Conservation (phyloP, 2,888 invertebrate species). For the Stenchaetothrips biformis region DNA sequence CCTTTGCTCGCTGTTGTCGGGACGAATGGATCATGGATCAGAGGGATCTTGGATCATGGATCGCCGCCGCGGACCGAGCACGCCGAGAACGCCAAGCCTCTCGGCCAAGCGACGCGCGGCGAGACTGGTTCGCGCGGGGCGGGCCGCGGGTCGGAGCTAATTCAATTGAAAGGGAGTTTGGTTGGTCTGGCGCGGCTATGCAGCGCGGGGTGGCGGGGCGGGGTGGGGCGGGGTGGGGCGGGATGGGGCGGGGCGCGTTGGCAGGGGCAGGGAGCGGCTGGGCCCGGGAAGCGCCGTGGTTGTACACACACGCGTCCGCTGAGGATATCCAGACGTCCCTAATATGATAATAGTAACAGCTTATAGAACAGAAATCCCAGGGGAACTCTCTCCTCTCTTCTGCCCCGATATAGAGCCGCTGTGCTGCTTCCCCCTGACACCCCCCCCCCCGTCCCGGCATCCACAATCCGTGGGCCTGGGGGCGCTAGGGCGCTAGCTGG, state of each 20-base stretch:
- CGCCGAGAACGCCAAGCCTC: neutral
- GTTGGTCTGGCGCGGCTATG: neutral
- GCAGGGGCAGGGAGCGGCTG: neutral
- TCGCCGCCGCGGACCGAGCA: no score
- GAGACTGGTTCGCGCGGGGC: neutral
- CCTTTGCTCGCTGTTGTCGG: no score
- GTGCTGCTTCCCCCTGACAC: neutral
- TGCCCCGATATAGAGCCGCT: neutral
- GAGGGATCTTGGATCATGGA: no score
- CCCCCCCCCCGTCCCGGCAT: neutral
- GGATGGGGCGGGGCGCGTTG: neutral
- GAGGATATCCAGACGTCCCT: constrained; percentile 20
- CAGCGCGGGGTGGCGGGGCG: neutral
- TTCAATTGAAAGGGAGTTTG: constrained; percentile 14
- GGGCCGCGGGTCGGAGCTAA: neutral
- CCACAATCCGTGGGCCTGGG: neutral
- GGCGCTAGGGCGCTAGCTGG: neutral
- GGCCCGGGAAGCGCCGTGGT: neutral
- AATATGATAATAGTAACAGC: constrained; percentile 24
- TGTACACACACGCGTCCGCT: neutral
- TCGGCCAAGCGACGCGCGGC: neutral
- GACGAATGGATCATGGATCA: no score
- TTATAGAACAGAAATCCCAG: constrained; percentile 11
- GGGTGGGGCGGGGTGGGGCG: neutral
- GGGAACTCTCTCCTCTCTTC: neutral